Evolutionary conservation across 2,113 vertebrate species (phyloP).

Genomic region (Clinocottus analis): DNA sequence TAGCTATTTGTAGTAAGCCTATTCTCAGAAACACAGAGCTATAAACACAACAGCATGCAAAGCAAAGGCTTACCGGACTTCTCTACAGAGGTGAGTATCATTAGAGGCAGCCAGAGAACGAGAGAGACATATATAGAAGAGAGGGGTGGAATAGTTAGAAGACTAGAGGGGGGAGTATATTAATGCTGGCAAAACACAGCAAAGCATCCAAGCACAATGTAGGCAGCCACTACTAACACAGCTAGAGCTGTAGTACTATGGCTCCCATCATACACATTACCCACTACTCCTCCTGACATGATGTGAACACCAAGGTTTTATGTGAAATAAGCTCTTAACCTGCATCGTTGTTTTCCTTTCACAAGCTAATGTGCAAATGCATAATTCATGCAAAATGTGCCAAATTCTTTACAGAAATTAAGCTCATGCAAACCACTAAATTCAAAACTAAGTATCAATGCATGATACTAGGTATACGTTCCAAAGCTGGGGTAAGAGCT

Average conservation of each 20-base stretch:
- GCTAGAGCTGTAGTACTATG: neutral
- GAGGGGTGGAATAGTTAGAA: neutral
- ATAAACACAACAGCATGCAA: conserved; percentile 30
- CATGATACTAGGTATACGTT: neutral
- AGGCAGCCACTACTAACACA: neutral
- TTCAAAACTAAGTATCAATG: neutral
- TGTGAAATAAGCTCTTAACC: conserved; percentile 18
- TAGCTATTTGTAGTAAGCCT: neutral
- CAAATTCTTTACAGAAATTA: neutral
- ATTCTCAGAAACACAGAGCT: conserved; percentile 5
- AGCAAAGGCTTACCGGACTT: conserved; percentile 93
- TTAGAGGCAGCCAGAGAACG: conserved; percentile 48
- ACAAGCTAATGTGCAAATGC: conserved; percentile 9
- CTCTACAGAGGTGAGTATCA: conserved; percentile 87
- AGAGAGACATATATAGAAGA: conserved; percentile 28
- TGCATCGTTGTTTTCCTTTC: neutral
- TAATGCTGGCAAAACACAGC: conserved; percentile 29
- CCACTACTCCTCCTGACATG: neutral
- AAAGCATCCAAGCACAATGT: neutral
- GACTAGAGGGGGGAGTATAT: conserved; percentile 5
- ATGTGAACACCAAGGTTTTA: neutral
- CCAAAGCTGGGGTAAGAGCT: neutral
- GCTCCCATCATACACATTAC: neutral
- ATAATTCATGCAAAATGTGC: conserved; percentile 16
- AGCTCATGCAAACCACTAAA: neutral